A percentile compares a stretch with the other conserved stretches of the same genome.
Conservation (phyloP, 2,113 vertebrate genomes). For the Gavialis gangeticus region DNA sequence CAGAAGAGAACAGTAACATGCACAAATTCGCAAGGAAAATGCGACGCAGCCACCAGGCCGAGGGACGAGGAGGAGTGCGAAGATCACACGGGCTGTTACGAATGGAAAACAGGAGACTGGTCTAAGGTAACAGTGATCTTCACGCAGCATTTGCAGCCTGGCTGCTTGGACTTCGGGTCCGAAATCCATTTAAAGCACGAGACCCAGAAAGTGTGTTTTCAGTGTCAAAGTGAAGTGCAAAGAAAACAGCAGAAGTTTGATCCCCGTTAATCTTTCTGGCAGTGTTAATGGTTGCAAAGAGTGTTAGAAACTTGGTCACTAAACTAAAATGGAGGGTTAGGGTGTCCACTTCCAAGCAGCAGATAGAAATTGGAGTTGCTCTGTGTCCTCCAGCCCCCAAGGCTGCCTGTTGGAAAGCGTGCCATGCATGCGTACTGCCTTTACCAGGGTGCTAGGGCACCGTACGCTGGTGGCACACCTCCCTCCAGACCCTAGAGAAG, state of each 20-base stretch:
- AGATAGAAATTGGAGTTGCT: not conserved
- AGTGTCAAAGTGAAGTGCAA: not conserved
- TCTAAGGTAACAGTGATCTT: constrained; percentile 86
- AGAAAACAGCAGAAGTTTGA: not conserved
- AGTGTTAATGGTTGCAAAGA: not conserved
- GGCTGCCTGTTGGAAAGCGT: not conserved
- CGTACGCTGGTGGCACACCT: not conserved
- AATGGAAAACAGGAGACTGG: constrained; percentile 97
- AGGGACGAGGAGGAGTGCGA: constrained; percentile 87
- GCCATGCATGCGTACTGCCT: not conserved
- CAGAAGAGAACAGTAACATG: constrained; percentile 88
- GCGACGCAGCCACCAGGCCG: constrained; percentile 87
- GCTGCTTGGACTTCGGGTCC: not conserved
- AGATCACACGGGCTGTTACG: constrained; percentile 91
- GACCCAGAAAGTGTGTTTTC: not conserved
- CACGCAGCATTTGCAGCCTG: rapidly evolving
- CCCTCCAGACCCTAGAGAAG: not conserved
- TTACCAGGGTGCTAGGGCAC: not conserved
- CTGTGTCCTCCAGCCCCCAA: not conserved
- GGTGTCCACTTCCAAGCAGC: not conserved
- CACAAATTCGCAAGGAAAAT: constrained; percentile 90
- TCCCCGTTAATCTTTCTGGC: not conserved
- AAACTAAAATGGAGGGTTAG: not conserved
- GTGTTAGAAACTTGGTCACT: not conserved
- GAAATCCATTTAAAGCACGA: not conserved